Conservation (phyloP, 1,140 invertebrate genomes). For the Drosophila nannoptera region DNA sequence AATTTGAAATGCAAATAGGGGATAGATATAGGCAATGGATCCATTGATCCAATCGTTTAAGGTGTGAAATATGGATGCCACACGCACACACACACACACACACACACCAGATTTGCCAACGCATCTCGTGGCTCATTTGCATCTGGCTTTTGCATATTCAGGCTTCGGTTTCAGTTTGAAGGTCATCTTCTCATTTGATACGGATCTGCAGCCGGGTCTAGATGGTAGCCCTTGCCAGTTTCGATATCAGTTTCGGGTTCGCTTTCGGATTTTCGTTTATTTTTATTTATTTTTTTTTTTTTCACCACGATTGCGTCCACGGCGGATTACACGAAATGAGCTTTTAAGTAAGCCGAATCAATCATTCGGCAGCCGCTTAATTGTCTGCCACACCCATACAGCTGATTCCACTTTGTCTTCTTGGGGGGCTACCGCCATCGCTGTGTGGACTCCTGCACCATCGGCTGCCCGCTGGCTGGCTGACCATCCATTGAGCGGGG, state of each 20-base stretch:
- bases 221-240: slow-evolving; percentile 15
- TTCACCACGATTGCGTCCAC: slow-evolving; percentile 37
- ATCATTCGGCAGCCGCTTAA: slow-evolving; percentile 69
- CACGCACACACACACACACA: slow-evolving; percentile 13
- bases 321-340: slow-evolving; percentile 64
- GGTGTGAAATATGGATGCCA: slow-evolving; percentile 71
- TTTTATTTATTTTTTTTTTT: slow-evolving; percentile 18
- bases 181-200: slow-evolving; percentile 42
- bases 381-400: slow-evolving; percentile 53
- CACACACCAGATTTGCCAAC: slow-evolving; percentile 56
- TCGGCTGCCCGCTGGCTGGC: slow-evolving; percentile 7
- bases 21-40: slow-evolving; percentile 53
- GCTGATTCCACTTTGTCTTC: slow-evolving; percentile 41
- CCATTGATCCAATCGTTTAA: slow-evolving; percentile 59
- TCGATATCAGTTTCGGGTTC: slow-evolving; percentile 7
- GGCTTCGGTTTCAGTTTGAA: slow-evolving; percentile 31
- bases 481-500: slow-evolving; percentile 40
- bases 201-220: slow-evolving; percentile 34
- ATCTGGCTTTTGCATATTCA: slow-evolving; percentile 43
- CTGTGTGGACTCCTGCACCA: slow-evolving; percentile 55
- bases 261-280: slow-evolving; percentile 1
- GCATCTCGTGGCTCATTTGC: slow-evolving; percentile 63
- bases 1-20: slow-evolving; percentile 75
- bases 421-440: slow-evolving; percentile 45
- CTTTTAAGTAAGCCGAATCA: slow-evolving; percentile 76